A percentile compares a stretch with the other conserved stretches of the same genome.
Evolutionary conservation across 2,797 vertebrate genomes (phyloP).

Genomic region (Remorina albescens): DNA sequence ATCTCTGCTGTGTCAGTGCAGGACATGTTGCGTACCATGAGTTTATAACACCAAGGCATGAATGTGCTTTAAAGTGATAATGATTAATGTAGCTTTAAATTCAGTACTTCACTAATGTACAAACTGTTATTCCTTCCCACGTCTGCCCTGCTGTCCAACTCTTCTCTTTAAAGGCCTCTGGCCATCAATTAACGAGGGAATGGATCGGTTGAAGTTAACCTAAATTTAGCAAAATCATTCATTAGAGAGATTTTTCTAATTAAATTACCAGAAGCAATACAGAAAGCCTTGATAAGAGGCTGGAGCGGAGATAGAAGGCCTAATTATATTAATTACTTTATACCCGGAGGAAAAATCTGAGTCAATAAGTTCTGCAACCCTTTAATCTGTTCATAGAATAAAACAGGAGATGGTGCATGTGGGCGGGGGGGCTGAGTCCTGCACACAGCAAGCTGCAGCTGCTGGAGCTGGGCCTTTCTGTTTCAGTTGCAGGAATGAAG

Average conservation of each 20-base stretch:
- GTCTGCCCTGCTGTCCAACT: slow-evolving; percentile 16
- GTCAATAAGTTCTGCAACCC: slow-evolving; percentile 55
- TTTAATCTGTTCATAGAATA: slow-evolving; percentile 58
- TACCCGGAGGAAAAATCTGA: slow-evolving; percentile 67
- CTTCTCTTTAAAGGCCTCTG: slow-evolving; percentile 5
- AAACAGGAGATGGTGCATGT: too few relatives aligned
- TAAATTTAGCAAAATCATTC: slow-evolving; percentile 61
- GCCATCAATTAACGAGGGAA: slow-evolving; percentile 41
- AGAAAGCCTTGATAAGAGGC: slow-evolving; percentile 69
- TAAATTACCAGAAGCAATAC: slow-evolving; percentile 71
- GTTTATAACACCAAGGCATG: background rate
- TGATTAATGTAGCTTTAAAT: slow-evolving; percentile 4
- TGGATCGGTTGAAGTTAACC: slow-evolving; percentile 52
- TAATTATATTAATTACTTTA: slow-evolving; percentile 74
- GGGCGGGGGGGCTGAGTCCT: too few relatives aligned
- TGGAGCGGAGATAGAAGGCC: slow-evolving; percentile 55
- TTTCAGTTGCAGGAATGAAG: slow-evolving; percentile 69
- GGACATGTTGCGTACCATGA: background rate
- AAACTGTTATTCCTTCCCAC: slow-evolving; percentile 8
- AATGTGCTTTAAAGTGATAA: background rate
- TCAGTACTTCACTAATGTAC: background rate
- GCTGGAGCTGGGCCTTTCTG: slow-evolving; percentile 9
- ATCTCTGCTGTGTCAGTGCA: background rate
- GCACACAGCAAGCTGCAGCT: slow-evolving; percentile 13
- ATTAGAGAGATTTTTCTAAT: slow-evolving; percentile 74